Percentiles rank a stretch among this genome's conserved stretches.
These are phyloP conservation scores for Heteronetta atricapilla DNA, from an alignment of 2,113 vertebrate genomes.

Conservation along the genomic window DNA sequence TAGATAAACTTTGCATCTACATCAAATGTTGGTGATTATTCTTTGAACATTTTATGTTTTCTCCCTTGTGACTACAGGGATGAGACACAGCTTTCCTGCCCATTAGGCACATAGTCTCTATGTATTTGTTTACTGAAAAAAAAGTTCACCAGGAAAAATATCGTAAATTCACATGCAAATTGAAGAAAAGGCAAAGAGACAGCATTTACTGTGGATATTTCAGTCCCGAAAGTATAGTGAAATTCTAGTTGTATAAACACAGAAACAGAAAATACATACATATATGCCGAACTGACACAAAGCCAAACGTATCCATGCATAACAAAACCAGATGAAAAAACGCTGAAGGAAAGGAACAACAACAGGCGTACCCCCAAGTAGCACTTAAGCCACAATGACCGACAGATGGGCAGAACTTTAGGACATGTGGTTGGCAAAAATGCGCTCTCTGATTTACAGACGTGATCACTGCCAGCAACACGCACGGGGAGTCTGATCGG, in stretches of 20 bases:
- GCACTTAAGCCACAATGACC: background rate
- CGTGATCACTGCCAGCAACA: background rate
- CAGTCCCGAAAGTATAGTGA: background rate
- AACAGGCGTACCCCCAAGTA: background rate
- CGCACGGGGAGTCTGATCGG: rapidly evolving
- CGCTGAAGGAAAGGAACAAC: background rate
- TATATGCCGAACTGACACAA: background rate
- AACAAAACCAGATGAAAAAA: background rate
- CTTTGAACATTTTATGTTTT: background rate
- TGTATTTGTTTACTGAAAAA: background rate
- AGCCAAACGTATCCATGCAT: background rate
- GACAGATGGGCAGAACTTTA: background rate
- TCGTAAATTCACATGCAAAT: background rate
- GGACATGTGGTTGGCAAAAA: background rate
- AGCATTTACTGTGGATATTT: background rate
- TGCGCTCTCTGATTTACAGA: background rate
- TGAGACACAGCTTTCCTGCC: background rate
- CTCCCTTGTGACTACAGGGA: background rate
- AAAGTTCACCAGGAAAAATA: background rate
- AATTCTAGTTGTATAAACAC: background rate
- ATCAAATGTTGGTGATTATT: background rate
- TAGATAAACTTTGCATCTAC: background rate
- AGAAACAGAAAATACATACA: background rate
- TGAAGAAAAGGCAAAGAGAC: background rate
- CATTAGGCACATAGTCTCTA: background rate